phyloP scores from a whole-genome alignment of 92 coral and sea anemone species.

The Desmophyllum pertusum region DNA sequence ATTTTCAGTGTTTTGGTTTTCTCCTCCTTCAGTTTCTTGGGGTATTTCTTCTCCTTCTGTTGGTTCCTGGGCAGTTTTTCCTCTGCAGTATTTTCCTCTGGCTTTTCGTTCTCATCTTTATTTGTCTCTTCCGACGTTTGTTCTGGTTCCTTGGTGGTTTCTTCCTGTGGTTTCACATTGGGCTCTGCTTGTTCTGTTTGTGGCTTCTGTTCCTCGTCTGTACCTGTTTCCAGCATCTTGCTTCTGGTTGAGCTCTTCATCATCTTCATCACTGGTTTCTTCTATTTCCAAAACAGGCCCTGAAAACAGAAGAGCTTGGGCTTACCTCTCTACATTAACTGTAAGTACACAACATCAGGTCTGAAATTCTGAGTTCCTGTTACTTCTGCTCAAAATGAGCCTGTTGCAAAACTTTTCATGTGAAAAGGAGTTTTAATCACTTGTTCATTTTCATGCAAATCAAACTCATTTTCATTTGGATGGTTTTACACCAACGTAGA shows the following conservation, averaged over 20 bases:
- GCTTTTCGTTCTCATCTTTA: slow-evolving; percentile 25
- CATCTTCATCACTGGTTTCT: slow-evolving; percentile 70
- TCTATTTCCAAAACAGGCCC: slow-evolving; percentile 98
- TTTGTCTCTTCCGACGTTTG: slow-evolving; percentile 9
- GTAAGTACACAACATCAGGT: not conserved
- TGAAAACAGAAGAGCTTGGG: slow-evolving; percentile 2
- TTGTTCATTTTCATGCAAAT: too few species aligned
- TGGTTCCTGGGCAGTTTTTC: slow-evolving; percentile 20
- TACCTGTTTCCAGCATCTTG: slow-evolving; percentile 20
- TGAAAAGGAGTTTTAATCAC: too few species aligned
- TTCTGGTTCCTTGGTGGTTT: slow-evolving; percentile 13
- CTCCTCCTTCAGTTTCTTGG: slow-evolving; percentile 19
- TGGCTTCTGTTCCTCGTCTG: slow-evolving; percentile 37
- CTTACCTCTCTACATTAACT: not conserved
- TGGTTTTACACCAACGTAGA: too few species aligned
- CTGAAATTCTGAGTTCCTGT: not conserved
- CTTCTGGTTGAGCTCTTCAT: slow-evolving; percentile 8
- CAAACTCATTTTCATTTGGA: too few species aligned
- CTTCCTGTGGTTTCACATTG: slow-evolving; percentile 9
- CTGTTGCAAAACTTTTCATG: too few species aligned
- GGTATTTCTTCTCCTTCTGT: slow-evolving; percentile 22
- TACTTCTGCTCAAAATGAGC: too few species aligned
- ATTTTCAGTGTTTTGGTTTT: slow-evolving; percentile 11
- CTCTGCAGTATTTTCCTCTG: slow-evolving; percentile 9
- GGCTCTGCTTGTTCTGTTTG: slow-evolving; percentile 19